Evolutionary conservation across 2,888 invertebrate genomes (phyloP), one percentile per base, ranked within the genome.

Genomic region (Hydraecia micacea): DNA sequence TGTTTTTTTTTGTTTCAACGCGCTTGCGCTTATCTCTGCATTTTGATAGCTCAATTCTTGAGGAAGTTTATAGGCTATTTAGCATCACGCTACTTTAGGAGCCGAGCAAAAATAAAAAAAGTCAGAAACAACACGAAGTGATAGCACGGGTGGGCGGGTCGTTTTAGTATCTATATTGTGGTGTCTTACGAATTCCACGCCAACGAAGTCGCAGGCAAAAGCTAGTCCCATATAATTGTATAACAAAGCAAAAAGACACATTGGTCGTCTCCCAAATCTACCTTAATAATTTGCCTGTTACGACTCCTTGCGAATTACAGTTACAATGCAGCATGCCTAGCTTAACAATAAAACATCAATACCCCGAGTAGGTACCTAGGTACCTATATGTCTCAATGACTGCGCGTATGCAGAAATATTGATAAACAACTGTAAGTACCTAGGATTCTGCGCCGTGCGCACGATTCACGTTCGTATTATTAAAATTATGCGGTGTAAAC

Each of bases 371-470:
- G n/a, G n/a, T n/a, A n/a, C n/a, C n/a, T n/a, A n/a, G n/a, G n/a
- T n/a, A n/a, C n/a, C n/a, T n/a, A n/a, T n/a, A 39, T 36, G 39
- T 18, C 25, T 28, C 46, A 76, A 77, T 46, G 21, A 65, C 21
- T 77, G 52, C 55, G 39, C 28, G 13, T 68, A 52, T 62, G 32
- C 42, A 39, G 67, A 62, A 78, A 78, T 76, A 76, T 76, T 76
- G 75, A 76, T 62, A 76, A 63, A 76, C 76, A 75, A 76, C 49
- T 25, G 62, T n/a, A n/a, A n/a, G n/a, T 32, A 39, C 49, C 42
- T 74, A 58, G n/a, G 39, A 32, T n/a, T 3, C 18, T 39, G 62
- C 28, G 62, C 32, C 39, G 62, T 62, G 60, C 15, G 36, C 28
- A 28, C 39, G 8, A 75, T 62, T 39, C 49, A 62, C 46, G 28